These are phyloP conservation scores for Sula dactylatra DNA, from an alignment of 2,113 vertebrate species.

Conservation along the genomic window DNA sequence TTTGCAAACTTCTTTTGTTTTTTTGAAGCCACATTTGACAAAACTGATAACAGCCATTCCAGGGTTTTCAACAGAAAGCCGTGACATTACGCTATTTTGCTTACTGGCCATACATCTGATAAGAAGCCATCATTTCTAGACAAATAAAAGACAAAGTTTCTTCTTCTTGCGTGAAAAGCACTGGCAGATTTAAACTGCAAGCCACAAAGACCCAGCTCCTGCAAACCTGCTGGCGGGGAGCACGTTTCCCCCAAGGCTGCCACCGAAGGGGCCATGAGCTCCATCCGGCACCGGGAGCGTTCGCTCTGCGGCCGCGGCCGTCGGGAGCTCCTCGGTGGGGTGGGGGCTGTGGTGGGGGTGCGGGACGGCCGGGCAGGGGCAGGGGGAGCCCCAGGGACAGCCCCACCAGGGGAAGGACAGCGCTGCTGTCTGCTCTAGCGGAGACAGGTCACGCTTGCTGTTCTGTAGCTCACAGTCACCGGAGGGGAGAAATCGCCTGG, in stretches of 20 bases:
- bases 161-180: neutral
- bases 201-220: neutral
- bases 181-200: neutral
- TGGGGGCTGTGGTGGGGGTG: too few species aligned
- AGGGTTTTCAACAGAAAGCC: too few species aligned
- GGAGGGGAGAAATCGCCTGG: neutral
- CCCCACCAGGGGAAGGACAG: neutral
- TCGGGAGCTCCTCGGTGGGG: too few species aligned
- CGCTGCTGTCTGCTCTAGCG: neutral
- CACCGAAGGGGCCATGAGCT: neutral
- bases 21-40: neutral
- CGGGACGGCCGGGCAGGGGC: neutral
- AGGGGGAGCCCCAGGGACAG: neutral
- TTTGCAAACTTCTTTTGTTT: neutral
- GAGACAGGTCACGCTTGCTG: neutral
- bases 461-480: neutral
- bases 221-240: neutral
- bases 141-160: too few species aligned
- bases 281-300: fast-evolving
- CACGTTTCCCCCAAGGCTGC: neutral
- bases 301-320: neutral
- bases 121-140: neutral
- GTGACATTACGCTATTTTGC: neutral
- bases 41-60: too few species aligned
- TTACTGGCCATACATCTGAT: neutral